A percentile compares a stretch with the other conserved stretches of the same genome.
These are phyloP conservation scores for Otolemur garnettii DNA, from an alignment of 2,113 vertebrate genomes.

Conservation along the genomic window DNA sequence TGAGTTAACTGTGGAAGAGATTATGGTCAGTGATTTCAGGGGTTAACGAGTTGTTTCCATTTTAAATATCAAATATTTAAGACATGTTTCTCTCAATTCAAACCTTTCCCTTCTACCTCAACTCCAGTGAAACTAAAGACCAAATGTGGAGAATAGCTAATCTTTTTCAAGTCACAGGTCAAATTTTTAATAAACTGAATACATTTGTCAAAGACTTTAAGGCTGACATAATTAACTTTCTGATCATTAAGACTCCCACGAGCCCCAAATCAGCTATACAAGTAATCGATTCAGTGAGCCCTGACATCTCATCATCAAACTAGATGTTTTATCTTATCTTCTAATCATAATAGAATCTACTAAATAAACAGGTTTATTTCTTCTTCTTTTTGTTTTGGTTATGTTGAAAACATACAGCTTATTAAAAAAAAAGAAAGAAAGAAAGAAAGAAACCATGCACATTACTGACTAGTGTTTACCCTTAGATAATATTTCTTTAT, in stretches of 20 bases:
- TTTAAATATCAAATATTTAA: background rate
- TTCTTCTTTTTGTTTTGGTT: conserved; percentile 30
- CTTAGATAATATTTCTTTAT: background rate
- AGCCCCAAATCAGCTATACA: conserved; percentile 8
- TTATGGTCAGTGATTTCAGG: background rate
- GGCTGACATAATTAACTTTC: background rate
- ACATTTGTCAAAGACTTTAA: conserved; percentile 26
- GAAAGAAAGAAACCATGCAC: no score
- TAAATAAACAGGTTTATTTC: conserved; percentile 33
- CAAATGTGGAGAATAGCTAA: background rate
- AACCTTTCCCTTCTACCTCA: conserved; percentile 3
- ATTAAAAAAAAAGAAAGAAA: no score
- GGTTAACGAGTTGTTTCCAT: background rate
- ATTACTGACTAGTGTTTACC: background rate
- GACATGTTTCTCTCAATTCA: background rate
- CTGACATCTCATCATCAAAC: background rate
- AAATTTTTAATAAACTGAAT: no score
- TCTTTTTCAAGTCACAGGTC: background rate
- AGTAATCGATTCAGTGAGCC: background rate
- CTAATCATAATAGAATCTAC: conserved; percentile 38
- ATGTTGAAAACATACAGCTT: background rate
- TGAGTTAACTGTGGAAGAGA: background rate
- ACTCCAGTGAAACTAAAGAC: conserved; percentile 45
- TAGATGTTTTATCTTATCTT: conserved; percentile 14
- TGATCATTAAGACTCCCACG: background rate